These are phyloP conservation scores for Myrmecophaga tridactyla DNA, from an alignment of 2,113 vertebrate species.

Conservation along the genomic window DNA sequence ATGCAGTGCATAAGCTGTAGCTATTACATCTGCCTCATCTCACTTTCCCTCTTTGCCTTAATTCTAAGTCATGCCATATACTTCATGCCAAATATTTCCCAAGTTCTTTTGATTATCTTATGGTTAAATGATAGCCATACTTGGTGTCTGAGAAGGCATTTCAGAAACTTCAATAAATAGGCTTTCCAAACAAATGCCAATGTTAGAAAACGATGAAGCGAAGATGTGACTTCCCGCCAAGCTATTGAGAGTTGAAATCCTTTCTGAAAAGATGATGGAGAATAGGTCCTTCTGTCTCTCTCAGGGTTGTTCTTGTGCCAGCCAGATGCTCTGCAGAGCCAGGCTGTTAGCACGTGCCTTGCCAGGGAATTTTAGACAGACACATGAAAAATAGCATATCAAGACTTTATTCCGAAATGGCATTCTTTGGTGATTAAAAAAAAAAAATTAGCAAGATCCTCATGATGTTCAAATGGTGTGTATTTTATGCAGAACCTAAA, in stretches of 20 bases:
- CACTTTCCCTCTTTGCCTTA: constrained; percentile 26
- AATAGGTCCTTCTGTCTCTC: constrained; percentile 28
- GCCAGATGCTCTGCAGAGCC: not conserved
- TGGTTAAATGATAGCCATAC: constrained; percentile 42
- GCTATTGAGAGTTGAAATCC: constrained; percentile 32
- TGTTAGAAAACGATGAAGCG: constrained; percentile 46
- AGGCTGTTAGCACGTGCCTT: not conserved
- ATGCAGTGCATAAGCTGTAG: not conserved
- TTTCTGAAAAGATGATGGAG: constrained; percentile 56
- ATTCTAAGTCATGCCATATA: not conserved
- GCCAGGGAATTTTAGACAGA: constrained; percentile 24
- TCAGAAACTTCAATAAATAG: constrained; percentile 47
- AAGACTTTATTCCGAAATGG: not conserved
- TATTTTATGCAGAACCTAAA: not conserved
- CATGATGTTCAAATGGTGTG: not conserved
- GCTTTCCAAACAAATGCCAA: constrained; percentile 42
- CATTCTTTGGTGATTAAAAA: not conserved
- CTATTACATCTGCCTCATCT: constrained; percentile 22
- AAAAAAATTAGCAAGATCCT: not conserved
- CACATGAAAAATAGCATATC: not conserved
- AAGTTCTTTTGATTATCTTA: constrained; percentile 52
- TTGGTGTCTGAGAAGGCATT: constrained; percentile 33
- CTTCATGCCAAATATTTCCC: constrained; percentile 41
- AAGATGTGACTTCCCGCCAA: constrained; percentile 10
- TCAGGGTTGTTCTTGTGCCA: not conserved